These are phyloP conservation scores for Charadrius vociferus DNA, from an alignment of 2,113 vertebrate species.

Conservation along the genomic window DNA sequence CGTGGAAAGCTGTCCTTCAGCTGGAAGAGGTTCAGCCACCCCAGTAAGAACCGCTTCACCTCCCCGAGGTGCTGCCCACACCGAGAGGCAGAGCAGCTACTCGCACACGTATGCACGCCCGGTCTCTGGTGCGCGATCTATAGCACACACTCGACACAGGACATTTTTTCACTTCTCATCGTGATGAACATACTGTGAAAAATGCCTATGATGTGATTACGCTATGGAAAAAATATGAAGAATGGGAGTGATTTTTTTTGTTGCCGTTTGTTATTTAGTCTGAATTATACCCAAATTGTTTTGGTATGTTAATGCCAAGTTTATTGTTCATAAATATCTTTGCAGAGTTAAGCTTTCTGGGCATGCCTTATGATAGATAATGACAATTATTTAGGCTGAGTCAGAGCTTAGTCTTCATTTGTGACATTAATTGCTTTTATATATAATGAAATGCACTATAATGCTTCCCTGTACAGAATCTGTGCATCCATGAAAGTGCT, in stretches of 20 bases:
- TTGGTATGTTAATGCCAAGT: slow-evolving; percentile 40
- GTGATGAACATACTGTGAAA: background rate
- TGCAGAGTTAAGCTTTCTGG: slow-evolving; percentile 38
- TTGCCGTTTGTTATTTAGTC: background rate
- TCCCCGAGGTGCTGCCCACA: fast-evolving
- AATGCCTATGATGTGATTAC: fast-evolving
- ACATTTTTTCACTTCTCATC: background rate
- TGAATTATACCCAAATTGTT: slow-evolving; percentile 30
- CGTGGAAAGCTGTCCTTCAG: background rate
- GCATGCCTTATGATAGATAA: slow-evolving; percentile 53
- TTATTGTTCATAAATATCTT: slow-evolving; percentile 60
- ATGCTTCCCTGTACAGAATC: slow-evolving; percentile 27
- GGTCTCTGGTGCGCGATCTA: fast-evolving
- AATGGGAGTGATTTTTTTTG: background rate
- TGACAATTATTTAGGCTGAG: slow-evolving; percentile 53
- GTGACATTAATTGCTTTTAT: slow-evolving; percentile 65
- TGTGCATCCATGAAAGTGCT: slow-evolving; percentile 30
- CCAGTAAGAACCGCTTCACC: fast-evolving
- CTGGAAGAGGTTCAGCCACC: background rate
- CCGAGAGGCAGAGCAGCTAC: background rate
- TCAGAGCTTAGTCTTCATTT: slow-evolving; percentile 57
- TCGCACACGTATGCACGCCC: fast-evolving
- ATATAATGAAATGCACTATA: slow-evolving; percentile 58
- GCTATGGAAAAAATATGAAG: background rate
- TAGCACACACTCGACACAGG: fast-evolving